Base-by-base conservation (phyloP, 2,888 invertebrate genomes). In the Prosopocoilus inquinatus region DNA sequence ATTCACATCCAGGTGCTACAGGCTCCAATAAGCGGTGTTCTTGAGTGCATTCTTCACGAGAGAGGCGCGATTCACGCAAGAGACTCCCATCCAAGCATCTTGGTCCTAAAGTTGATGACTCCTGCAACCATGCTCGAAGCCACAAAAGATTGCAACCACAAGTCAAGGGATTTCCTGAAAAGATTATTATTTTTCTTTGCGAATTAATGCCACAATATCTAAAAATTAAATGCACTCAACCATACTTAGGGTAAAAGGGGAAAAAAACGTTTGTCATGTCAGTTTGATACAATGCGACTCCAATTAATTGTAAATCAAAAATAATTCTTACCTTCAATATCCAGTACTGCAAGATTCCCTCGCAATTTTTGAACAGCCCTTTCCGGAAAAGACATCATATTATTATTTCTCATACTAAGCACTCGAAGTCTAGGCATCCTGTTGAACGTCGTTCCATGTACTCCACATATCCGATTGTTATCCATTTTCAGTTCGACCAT, bases 401-500 rank as follows among this genome's bases (percentile, higher is more conserved):
- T 85, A 73, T 94, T 94, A 69, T 89, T 87, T 49, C 86, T 81
- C 68, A 94, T 73, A 33, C 90, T 90, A 15, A 94, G 80, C 13
- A 92, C 87, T 64, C 91, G 84, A n/a, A 94, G 73, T 54, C 92
- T 82, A 2, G 91, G 88, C 92, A 94, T 92, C 20, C 84, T 86
- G 70, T 90, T 87, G 73, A 94, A 93, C 1, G 91, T 90, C 28
- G 87, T 83, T 2, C 89, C 91, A 67, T 87, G 85, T 49, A 94
- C 87, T 46, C 84, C 83, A 71, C 94, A 94, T 66, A 94, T 87
- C 58, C 84, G 80, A 77, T 94, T 94, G 74, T 90, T 87, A 72
- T 93, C 91, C 79, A 94, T 82, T 80, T 89, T 89, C 3, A 94
- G 75, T 72, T 94, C 93, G 1, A 94, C 90, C 50, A 94, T 78